Evolutionary conservation across 1,140 invertebrate genomes (phyloP).

Genomic region (Danaus plexippus): DNA sequence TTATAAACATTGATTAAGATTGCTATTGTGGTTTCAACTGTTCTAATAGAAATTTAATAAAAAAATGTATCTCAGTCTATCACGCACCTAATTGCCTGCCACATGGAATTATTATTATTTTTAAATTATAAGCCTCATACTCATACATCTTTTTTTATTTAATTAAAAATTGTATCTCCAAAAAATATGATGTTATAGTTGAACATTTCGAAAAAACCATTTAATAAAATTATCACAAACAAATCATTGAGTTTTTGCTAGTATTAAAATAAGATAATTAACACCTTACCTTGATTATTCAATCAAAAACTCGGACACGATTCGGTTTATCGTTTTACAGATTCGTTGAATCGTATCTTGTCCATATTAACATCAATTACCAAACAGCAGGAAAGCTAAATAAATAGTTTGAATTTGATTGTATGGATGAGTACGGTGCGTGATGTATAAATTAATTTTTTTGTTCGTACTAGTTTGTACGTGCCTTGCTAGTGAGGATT

Average conservation of each 20-base stretch:
- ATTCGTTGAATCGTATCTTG: slow-evolving; percentile 24
- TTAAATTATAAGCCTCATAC: no score
- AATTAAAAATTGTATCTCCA: not conserved
- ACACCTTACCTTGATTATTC: slow-evolving; percentile 7
- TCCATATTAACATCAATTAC: slow-evolving; percentile 17
- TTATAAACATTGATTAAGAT: no score
- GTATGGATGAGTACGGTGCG: no score
- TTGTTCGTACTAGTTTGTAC: not conserved
- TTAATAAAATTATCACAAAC: no score
- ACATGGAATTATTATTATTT: no score
- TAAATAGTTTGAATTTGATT: no score
- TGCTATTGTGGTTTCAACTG: no score
- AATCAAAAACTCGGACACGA: slow-evolving; percentile 11
- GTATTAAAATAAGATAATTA: slow-evolving; percentile 2
- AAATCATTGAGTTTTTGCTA: no score
- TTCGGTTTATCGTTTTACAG: slow-evolving; percentile 14
- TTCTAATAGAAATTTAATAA: no score
- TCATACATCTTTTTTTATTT: slow-evolving; percentile 3
- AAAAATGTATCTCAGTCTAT: no score
- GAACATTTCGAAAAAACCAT: not conserved
- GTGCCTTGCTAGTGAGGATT: not conserved
- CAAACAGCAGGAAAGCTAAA: no score
- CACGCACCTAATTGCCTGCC: no score
- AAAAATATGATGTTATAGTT: not conserved
- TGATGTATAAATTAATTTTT: not conserved